phyloP scores from a whole-genome alignment of 1,140 invertebrate species.

The Scaptodrosophila lebanonensis region DNA sequence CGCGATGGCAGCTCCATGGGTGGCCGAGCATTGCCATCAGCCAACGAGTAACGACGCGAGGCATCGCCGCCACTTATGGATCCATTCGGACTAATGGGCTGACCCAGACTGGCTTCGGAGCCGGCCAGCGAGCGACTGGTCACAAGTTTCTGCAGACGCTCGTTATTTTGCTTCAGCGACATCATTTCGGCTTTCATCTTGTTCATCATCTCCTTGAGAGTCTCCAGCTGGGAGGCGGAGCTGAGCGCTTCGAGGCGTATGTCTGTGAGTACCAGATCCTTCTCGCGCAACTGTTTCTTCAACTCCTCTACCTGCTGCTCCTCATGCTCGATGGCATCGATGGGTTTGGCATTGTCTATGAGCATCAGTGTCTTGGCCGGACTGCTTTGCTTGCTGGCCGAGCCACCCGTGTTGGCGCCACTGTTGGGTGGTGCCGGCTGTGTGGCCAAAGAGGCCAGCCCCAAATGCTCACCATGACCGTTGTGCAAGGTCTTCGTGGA shows the following conservation, averaged over 20 bases:
- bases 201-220: conserved; percentile 95
- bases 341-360: conserved; percentile 76
- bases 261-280: conserved; percentile 97
- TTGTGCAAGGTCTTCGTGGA: conserved; percentile 27
- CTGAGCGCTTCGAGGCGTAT: conserved; percentile 96
- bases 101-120: conserved; percentile 86
- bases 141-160: conserved; percentile 92
- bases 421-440: conserved; percentile 59
- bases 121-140: conserved; percentile 88
- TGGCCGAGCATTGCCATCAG: conserved; percentile 66
- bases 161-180: conserved; percentile 97
- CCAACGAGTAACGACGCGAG: conserved; percentile 76
- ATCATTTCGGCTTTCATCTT: conserved; percentile 98
- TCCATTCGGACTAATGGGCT: conserved; percentile 80
- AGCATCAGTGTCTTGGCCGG: conserved; percentile 75
- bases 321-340: conserved; percentile 73
- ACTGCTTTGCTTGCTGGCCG: conserved; percentile 58
- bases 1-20: conserved; percentile 78
- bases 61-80: conserved; percentile 67
- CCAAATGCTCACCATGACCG: conserved; percentile 49
- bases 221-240: conserved; percentile 97
- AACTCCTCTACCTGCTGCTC: conserved; percentile 84
- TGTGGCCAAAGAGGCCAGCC: conserved; percentile 62
- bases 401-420: conserved; percentile 41
- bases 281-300: conserved; percentile 94